Evolutionary conservation across 2,888 invertebrate genomes (phyloP).

Genomic region (Marronus borbonicus): DNA sequence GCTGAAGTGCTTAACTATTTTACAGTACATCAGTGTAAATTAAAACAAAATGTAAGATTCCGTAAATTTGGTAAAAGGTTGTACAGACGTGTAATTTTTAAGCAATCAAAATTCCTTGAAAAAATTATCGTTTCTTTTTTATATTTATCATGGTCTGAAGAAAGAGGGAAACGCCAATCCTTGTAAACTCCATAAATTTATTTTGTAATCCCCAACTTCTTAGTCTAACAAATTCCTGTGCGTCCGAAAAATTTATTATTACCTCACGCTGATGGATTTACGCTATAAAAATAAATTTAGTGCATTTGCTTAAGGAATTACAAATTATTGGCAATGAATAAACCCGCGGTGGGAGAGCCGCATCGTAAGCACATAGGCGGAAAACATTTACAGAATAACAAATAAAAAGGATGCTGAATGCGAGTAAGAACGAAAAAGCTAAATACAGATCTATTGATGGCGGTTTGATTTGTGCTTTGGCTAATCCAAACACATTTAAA

Average conservation of each 20-base stretch:
- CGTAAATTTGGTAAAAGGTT: too few species aligned
- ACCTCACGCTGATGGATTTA: slow-evolving; percentile 33
- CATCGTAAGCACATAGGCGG: background rate
- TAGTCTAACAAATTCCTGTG: slow-evolving; percentile 32
- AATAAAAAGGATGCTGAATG: slow-evolving; percentile 12
- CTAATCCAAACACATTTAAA: background rate
- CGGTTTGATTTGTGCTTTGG: background rate
- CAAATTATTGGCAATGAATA: slow-evolving; percentile 37
- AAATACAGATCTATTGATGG: slow-evolving; percentile 13
- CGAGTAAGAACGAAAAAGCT: slow-evolving; percentile 1
- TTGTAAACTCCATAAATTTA: slow-evolving; percentile 12
- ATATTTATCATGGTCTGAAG: background rate
- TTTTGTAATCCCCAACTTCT: slow-evolving; percentile 21
- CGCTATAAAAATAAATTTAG: slow-evolving; percentile 28
- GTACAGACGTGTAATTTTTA: too few species aligned
- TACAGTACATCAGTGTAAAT: too few species aligned
- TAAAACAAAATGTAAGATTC: too few species aligned
- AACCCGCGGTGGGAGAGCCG: background rate
- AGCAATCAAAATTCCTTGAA: too few species aligned
- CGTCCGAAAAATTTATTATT: slow-evolving; percentile 37
- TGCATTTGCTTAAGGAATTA: slow-evolving; percentile 28
- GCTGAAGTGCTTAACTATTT: too few species aligned
- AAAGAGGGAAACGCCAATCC: slow-evolving; percentile 9
- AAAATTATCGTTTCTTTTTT: background rate
- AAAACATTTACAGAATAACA: slow-evolving; percentile 20